Evolutionary conservation across 2,888 invertebrate genomes (phyloP).

Genomic region (Cataglyphis altisquamis): DNA sequence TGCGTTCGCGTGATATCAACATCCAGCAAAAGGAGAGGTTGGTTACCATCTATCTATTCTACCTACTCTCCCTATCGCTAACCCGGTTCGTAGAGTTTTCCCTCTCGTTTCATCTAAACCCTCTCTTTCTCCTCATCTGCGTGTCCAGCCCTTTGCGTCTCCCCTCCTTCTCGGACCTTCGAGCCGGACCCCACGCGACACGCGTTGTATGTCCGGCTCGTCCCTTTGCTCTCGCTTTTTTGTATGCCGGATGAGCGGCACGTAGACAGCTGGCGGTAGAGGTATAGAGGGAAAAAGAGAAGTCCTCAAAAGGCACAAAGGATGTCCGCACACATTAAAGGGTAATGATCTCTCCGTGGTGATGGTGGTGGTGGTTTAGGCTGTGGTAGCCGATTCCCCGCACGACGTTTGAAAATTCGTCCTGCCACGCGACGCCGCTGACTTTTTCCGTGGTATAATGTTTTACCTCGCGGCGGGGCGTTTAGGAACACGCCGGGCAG

Average conservation of each 20-base stretch:
- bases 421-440: conserved; percentile 72
- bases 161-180: conserved; percentile 22
- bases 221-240: conserved; percentile 78
- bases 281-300: conserved; percentile 21
- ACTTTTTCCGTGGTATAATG: conserved; percentile 65
- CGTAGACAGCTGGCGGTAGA: conserved; percentile 43
- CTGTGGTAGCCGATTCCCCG: conserved; percentile 63
- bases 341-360: conserved; percentile 79
- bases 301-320: conserved; percentile 80
- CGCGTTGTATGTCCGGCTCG: conserved; percentile 75
- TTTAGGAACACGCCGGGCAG: conserved; percentile 59
- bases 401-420: conserved; percentile 72
- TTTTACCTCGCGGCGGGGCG: conserved; percentile 62
- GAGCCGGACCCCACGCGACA: conserved; percentile 66
- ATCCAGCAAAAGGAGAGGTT: conserved; percentile 69
- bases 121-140: conserved; percentile 19
- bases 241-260: conserved; percentile 73
- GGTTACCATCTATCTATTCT: conserved; percentile 69
- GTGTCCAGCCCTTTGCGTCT: conserved; percentile 5
- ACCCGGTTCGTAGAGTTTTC: conserved; percentile 59
- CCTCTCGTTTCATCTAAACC: conserved; percentile 64
- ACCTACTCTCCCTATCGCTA: conserved; percentile 63
- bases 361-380: conserved; percentile 68
- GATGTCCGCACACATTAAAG: conserved; percentile 83
- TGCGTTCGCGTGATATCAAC: conserved; percentile 69